Evolutionary conservation across 1,140 invertebrate species (phyloP).

Genomic region (Rhizoglyphus robini): DNA sequence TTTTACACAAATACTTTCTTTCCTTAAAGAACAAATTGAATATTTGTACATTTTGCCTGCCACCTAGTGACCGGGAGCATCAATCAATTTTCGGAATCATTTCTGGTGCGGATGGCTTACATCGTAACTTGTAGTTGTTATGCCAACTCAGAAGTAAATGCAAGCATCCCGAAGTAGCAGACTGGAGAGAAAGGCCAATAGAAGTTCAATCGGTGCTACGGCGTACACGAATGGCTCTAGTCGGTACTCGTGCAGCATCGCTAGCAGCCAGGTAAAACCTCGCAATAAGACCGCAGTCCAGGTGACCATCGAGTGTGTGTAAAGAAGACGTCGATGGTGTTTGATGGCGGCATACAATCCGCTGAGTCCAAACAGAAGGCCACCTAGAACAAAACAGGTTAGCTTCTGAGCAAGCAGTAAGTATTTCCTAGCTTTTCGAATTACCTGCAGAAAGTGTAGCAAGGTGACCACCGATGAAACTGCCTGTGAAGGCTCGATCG

Average conservation of each 20-base stretch:
- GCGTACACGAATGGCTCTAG: background rate
- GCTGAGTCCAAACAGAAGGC: conserved; percentile 6
- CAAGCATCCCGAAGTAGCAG: background rate
- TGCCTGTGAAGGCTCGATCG: conserved; percentile 4
- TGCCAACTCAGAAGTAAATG: conserved; percentile 9
- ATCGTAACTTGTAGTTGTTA: no score
- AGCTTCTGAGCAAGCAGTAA: background rate
- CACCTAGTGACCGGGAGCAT: background rate
- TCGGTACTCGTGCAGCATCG: conserved; percentile 7
- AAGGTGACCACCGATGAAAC: conserved; percentile 14
- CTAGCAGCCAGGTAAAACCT: conserved; percentile 11
- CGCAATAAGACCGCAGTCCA: background rate
- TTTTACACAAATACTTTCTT: no score
- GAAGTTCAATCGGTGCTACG: background rate
- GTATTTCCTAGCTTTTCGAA: background rate
- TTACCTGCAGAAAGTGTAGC: conserved; percentile 15
- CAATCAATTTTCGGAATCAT: no score
- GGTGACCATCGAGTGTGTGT: background rate
- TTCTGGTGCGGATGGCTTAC: no score
- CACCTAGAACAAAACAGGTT: conserved; percentile 7
- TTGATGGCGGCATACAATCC: conserved; percentile 14
- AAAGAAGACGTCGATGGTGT: conserved; percentile 4
- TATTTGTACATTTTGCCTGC: no score
- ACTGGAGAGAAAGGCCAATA: background rate
- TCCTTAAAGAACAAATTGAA: no score